Conservation (phyloP, 2,113 vertebrate species). For the Podilymbus podiceps region DNA sequence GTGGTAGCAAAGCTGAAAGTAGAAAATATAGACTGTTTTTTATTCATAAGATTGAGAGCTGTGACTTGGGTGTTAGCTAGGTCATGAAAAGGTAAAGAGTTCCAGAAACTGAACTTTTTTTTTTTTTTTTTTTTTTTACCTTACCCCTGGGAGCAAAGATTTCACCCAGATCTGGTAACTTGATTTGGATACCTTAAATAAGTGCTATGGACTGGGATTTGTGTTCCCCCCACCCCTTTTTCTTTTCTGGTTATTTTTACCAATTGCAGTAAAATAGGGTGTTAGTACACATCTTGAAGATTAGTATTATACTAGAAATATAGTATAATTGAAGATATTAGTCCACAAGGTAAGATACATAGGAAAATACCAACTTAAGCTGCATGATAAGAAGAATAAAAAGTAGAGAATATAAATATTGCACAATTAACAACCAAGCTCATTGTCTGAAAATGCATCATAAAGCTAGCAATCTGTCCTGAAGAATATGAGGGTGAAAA, state of each 20-base stretch:
- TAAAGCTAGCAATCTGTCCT: not conserved
- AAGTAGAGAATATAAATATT: not conserved
- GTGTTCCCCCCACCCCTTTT: accelerated
- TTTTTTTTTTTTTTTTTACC: not conserved
- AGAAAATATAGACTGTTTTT: not conserved
- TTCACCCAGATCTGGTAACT: not conserved
- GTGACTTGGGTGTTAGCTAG: not conserved
- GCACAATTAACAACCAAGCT: not conserved
- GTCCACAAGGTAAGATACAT: not conserved
- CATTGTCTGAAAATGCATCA: not conserved
- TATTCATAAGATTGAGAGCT: not conserved
- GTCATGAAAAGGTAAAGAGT: not conserved
- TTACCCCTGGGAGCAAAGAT: no score
- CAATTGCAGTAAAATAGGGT: not conserved
- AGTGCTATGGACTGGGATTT: not conserved
- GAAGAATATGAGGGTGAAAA: not conserved
- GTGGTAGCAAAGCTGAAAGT: not conserved
- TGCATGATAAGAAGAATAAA: not conserved
- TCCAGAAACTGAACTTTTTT: not conserved
- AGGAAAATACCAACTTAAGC: not conserved
- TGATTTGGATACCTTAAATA: not conserved
- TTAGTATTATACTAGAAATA: not conserved
- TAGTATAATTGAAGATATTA: not conserved
- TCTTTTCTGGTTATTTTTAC: not conserved
- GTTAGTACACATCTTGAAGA: not conserved